Evolutionary conservation across 2,113 vertebrate species (phyloP), one percentile per base, ranked within the genome.

Genomic region (Gopherus flavomarginatus): DNA sequence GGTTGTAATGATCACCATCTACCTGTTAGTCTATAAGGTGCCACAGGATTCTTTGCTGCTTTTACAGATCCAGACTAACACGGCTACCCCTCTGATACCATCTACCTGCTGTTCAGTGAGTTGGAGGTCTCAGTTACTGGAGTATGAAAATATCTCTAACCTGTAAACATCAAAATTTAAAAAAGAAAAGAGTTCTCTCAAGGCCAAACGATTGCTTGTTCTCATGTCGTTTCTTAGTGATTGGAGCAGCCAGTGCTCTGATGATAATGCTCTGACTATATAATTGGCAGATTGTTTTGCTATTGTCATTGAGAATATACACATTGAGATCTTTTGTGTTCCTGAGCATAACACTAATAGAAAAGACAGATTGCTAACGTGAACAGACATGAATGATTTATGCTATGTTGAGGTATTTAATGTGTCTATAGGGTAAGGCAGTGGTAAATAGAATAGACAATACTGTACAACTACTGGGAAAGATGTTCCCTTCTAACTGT

Each of bases 401-500:
- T 21, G 11, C 90, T 59, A 47, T 13, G 83, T 38, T 14, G 59
- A 69, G 26, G 22, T 52, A 26, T 77, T 19, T 83, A 81, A 84
- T 83, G 79, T 3, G 35, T 38, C 75, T 31, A n/a, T 83, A 56
- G 29, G 11, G 5, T 65, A 75, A 81, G 21, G 19, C 3, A 57
- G 10, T 14, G 75, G 8, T 59, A 50, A 27, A 79, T 0, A 49
- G 0, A 1, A 11, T 38, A 0, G 81, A 42, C 42, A 65, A 24
- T 38, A 12, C 8, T 91, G 81, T 77, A 52, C 62, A 50, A 24
- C 59, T 57, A 5, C 57, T 35, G 1, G 9, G 77, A 87, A 62
- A 35, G 35, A 27, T 54, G 53, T 29, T 81, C 78, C 42, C 57
- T 80, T 83, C 42, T 98, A 72, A 97, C 19, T 1, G 35, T 72